Evolutionary conservation across 53 echinoderm and acorn worm species (phyloP), one percentile per base, ranked within the genome.

Genomic region (Zoroaster sp.): DNA sequence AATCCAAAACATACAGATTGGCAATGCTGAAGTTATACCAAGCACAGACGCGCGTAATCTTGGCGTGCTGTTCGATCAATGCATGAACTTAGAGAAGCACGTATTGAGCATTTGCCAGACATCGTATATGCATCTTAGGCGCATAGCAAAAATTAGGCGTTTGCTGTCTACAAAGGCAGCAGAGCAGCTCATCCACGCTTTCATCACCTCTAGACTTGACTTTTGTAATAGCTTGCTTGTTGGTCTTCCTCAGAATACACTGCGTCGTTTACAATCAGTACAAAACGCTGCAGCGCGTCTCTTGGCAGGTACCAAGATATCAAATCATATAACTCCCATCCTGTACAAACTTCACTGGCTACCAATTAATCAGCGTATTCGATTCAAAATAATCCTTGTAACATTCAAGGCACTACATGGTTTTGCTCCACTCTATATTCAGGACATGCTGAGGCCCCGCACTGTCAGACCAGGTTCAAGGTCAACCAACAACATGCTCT

Each of bases 211-310:
- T 23, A 46, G 63, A 52, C 63, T 90, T 18, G 90, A 90, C 31
- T 90, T 77, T 20, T 80, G 89, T 39, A 89, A 89, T 72, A 55
- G 39, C 69, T 89, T n/a, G n/a, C n/a, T n/a, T 7, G 35, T 35
- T 72, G 53, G 78, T 32, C 76, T 78, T 33, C 34, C 69, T 21
- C 53, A 78, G 7, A n/a, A 20, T 2, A 74, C 74, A 39, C 17
- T 38, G 5, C 13, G 37, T 37, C 73, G 40, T 15, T 20, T 72
- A 2, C 73, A 72, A 20, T 4, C 17, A 4, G 73, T 72, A 38
- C 73, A 72, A 10, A n/a, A n/a, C n/a, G n/a, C n/a, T n/a, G n/a
- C n/a, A n/a, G n/a, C n/a, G n/a, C n/a, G 45, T 45, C 45, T 45
- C 45, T 45, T 45, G 3, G 14, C 45, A 12, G 45, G 45, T 1